Evolutionary conservation across 2,797 vertebrate genomes (phyloP), one percentile per base, ranked within the genome.

Genomic region (Acanthurus tractus): DNA sequence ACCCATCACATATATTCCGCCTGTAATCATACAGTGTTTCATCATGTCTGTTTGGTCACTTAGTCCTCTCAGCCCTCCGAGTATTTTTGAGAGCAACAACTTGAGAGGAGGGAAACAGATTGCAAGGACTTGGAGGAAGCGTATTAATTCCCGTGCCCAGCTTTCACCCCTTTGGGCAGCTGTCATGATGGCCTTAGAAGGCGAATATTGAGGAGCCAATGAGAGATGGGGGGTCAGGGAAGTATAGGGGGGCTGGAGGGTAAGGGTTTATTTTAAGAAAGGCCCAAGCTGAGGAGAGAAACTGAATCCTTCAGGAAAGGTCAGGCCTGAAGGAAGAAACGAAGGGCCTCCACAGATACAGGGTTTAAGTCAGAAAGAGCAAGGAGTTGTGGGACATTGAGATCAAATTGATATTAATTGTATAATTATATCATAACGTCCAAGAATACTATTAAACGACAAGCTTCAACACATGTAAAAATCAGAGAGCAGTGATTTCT

Each of bases 161-260:
- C 91, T 83, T 82, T 86, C 74, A 85, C 85, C 72, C 87, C 74
- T 90, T 91, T 53, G 55, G 81, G 68, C 94, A 94, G 94, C 94
- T 96, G 95, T 95, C 93, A 92, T 13, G 85, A 94, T 95, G 85
- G 90, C 95, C 95, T 94, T 96, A 96, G 94, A 96, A 96, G 95
- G 95, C 90, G 78, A 95, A 95, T 93, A 93, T 93, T 93, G 90
- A 94, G 94, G 84, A 88, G 92, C 82, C 80, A 86, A 87, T 85
- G 85, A 90, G 90, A 88, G 88, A 88, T 23, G 69, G 86, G 38
- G 87, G 90, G 88, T 88, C 52, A 86, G 78, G 63, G 34, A 84
- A 88, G 84, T 92, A 77, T 88, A 84, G 89, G 86, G 91, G 88
- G 91, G 78, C 81, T 61, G 63, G 86, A 78, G 86, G 89, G 83